phyloP scores from a whole-genome alignment of 2,888 invertebrate species.

The Helicoverpa assulta region DNA sequence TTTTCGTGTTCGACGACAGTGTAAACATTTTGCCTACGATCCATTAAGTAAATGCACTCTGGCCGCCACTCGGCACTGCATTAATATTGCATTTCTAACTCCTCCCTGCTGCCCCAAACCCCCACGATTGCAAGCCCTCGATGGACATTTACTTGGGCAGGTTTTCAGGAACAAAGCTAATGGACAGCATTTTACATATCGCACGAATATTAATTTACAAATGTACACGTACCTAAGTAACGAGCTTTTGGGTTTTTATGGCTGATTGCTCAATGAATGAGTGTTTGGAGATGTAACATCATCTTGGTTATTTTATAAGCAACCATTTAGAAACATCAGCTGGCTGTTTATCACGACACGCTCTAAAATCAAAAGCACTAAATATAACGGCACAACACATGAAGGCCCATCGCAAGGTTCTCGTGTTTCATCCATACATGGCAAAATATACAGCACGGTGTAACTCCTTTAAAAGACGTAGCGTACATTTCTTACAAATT shows the following conservation, averaged over 20 bases:
- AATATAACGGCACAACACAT: conserved; percentile 3
- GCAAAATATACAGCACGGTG: conserved; percentile 8
- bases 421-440: conserved; percentile 2
- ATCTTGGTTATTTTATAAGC: too few species aligned
- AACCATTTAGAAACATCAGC: too few species aligned
- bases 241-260: conserved; percentile 14
- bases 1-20: conserved; percentile 81
- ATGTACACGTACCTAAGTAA: conserved; percentile 19
- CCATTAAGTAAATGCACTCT: conserved; percentile 89
- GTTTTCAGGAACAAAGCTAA: conserved; percentile 72
- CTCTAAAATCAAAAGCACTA: background rate
- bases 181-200: conserved; percentile 61
- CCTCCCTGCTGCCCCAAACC: conserved; percentile 68
- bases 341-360: background rate
- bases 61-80: conserved; percentile 87
- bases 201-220: conserved; percentile 42
- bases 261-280: background rate
- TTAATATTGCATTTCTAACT: conserved; percentile 92
- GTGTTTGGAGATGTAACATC: too few species aligned
- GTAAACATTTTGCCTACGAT: conserved; percentile 87
- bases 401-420: background rate
- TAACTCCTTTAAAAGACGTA: conserved; percentile 46
- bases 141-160: conserved; percentile 63
- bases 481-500: conserved; percentile 76
- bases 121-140: conserved; percentile 69